Conservation (phyloP, 2,113 vertebrate genomes). For the Cisticola juncidis region DNA sequence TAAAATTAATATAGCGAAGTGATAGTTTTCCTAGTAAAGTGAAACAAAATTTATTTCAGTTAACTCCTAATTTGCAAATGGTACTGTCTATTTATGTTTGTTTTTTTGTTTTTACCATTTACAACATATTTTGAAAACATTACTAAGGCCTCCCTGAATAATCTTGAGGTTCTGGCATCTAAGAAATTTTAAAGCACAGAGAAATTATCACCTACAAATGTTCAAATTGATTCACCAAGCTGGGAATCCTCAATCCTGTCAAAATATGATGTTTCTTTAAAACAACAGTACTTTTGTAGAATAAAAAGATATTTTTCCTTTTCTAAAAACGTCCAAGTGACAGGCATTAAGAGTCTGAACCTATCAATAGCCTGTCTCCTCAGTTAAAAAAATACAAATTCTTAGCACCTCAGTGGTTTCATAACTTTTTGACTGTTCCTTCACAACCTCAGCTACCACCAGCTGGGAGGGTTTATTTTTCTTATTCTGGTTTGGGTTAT, state of each 20-base stretch:
- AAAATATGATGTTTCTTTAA: background rate
- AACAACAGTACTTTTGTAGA: background rate
- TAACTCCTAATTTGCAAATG: background rate
- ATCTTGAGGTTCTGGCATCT: background rate
- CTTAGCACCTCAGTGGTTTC: slow-evolving; percentile 7
- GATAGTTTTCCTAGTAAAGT: background rate
- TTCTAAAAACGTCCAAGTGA: background rate
- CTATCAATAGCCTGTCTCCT: background rate
- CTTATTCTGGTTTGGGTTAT: slow-evolving; percentile 22
- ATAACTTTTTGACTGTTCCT: background rate
- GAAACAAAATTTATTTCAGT: background rate
- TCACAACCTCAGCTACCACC: background rate
- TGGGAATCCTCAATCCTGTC: background rate
- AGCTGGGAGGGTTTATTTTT: slow-evolving; percentile 43
- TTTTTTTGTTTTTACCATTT: background rate
- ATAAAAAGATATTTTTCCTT: background rate
- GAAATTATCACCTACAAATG: background rate
- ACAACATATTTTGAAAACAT: background rate
- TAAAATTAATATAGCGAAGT: background rate
- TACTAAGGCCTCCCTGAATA: background rate
- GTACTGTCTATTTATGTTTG: background rate
- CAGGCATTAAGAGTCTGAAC: background rate
- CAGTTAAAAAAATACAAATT: slow-evolving; percentile 5
- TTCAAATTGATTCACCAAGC: background rate
- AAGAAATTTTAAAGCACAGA: background rate